Evolutionary conservation across 1,140 invertebrate genomes (phyloP).

Genomic region (Pseudobourletiella spinata): DNA sequence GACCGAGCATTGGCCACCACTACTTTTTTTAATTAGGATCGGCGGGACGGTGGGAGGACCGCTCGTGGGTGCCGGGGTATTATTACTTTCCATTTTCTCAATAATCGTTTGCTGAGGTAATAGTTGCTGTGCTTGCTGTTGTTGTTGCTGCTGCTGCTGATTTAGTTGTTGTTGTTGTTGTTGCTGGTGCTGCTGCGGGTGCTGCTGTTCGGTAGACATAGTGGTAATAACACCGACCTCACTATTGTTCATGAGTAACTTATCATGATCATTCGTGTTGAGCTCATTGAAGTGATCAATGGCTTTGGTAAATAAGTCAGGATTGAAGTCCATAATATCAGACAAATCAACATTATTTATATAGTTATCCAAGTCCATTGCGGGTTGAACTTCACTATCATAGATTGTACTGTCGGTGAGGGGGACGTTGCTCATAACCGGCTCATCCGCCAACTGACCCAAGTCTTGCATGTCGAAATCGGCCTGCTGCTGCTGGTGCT

Average conservation of each 20-base stretch:
- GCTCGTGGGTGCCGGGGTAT: too few relatives aligned
- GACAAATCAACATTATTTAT: conserved; percentile 12
- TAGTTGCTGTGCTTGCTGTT: neutral
- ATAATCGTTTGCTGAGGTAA: neutral
- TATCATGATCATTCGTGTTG: neutral
- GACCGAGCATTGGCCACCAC: neutral
- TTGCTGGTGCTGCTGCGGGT: neutral
- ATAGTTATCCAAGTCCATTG: neutral
- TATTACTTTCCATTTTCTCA: neutral
- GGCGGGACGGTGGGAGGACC: neutral
- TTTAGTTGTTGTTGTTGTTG: neutral
- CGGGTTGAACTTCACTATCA: neutral
- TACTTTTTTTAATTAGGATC: conserved; percentile 4
- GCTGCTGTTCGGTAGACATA: too few relatives aligned
- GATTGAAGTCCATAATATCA: conserved; percentile 22
- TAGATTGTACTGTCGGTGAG: neutral
- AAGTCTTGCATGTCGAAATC: neutral
- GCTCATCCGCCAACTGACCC: neutral
- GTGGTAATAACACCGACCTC: too few relatives aligned
- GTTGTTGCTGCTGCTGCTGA: neutral
- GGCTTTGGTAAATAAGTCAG: conserved; percentile 14
- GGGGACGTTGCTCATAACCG: neutral
- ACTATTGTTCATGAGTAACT: too few relatives aligned
- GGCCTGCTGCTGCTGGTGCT: neutral
- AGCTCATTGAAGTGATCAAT: conserved; percentile 17